Conservation (phyloP, 37 sponge, comb jelly and placozoan genomes). For the Amphimedon queenslandica region DNA sequence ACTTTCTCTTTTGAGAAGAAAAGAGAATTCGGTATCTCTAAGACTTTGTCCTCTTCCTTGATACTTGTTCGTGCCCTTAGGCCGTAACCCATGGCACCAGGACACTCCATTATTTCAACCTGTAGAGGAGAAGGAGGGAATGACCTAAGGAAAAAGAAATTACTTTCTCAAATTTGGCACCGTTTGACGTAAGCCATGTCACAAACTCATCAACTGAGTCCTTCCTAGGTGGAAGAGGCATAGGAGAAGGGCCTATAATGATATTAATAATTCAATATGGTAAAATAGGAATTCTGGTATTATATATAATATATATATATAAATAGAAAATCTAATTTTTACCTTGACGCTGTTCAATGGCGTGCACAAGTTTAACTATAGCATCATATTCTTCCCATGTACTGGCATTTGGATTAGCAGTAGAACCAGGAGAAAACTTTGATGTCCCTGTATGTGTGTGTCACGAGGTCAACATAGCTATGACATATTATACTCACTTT, state of each 20-base stretch:
- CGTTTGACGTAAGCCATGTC: constrained; percentile 41
- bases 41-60: constrained; percentile 35
- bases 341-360: constrained; percentile 35
- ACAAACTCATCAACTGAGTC: constrained; percentile 26
- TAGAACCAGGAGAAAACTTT: constrained; percentile 9
- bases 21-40: constrained; percentile 53
- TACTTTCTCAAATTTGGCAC: constrained; percentile 22
- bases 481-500: constrained; percentile 17
- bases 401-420: background rate
- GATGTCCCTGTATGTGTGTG: background rate
- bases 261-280: too few relatives aligned
- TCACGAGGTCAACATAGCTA: background rate
- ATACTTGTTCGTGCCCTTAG: constrained; percentile 26
- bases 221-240: constrained; percentile 3
- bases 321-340: background rate
- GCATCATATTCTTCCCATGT: constrained; percentile 42
- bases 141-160: background rate
- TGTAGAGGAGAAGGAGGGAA: background rate
- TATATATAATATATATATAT: too few relatives aligned
- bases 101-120: constrained; percentile 51
- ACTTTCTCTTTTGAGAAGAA: constrained; percentile 53
- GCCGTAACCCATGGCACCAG: constrained; percentile 53
- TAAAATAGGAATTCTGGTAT: too few relatives aligned
- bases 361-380: background rate
- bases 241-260: constrained; percentile 25